A percentile compares a stretch with the other conserved stretches of the same genome.
These are phyloP conservation scores for Sinotaia quadrata DNA, from an alignment of 2,888 invertebrate species.

Conservation along the genomic window DNA sequence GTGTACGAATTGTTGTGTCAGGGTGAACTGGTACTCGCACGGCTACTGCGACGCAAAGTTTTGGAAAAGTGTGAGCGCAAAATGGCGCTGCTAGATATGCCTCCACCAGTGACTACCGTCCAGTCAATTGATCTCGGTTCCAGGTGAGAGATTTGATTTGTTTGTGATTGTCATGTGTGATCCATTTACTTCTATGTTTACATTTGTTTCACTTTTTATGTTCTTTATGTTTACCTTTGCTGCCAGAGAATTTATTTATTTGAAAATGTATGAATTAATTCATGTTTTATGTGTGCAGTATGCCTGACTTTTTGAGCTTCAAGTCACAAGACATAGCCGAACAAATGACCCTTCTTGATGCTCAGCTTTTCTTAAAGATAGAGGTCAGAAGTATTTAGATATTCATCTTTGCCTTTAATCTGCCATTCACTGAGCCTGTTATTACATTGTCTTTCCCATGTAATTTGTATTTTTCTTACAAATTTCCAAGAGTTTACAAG, in stretches of 20 bases:
- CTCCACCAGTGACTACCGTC: slow-evolving; percentile 35
- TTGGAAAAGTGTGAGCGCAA: slow-evolving; percentile 84
- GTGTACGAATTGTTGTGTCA: slow-evolving; percentile 93
- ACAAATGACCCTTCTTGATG: slow-evolving; percentile 97
- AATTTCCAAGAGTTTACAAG: no score
- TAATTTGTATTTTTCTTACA: neutral
- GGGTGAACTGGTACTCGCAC: slow-evolving; percentile 91
- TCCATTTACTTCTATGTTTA: no score
- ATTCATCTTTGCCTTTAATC: no score
- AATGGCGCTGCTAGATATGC: slow-evolving; percentile 38
- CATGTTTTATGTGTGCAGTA: no score
- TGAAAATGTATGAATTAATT: no score
- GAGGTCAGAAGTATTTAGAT: slow-evolving; percentile 76
- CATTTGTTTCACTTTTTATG: no score
- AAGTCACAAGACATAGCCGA: slow-evolving; percentile 96
- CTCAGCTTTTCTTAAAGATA: slow-evolving; percentile 94
- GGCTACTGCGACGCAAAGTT: slow-evolving; percentile 84
- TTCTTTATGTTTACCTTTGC: no score
- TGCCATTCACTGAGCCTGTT: neutral
- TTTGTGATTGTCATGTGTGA: neutral
- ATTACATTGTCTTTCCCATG: neutral
- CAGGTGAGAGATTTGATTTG: slow-evolving; percentile 12
- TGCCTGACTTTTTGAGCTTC: slow-evolving; percentile 86
- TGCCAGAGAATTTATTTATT: no score
- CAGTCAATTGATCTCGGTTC: slow-evolving; percentile 33